Conservation (phyloP, 2,113 vertebrate species). For the Myiagra hebetior region DNA sequence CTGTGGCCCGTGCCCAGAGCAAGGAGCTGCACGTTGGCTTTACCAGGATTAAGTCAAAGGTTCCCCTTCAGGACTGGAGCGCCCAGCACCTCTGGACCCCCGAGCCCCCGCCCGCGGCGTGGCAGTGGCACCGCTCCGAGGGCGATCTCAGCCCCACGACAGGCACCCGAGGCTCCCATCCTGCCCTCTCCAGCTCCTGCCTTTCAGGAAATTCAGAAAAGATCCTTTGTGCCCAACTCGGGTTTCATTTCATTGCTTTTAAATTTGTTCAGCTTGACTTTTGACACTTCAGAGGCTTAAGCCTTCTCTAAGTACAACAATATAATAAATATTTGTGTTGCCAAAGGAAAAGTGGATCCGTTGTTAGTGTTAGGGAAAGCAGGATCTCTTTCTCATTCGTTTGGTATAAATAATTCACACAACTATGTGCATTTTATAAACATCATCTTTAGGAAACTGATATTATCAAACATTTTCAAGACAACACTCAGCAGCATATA, state of each 20-base stretch:
- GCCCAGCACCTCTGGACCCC: not conserved
- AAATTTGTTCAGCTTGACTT: slow-evolving; percentile 77
- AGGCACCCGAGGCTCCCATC: slow-evolving; percentile 27
- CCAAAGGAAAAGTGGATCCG: slow-evolving; percentile 54
- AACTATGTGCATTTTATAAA: slow-evolving; percentile 68
- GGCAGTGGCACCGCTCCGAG: not conserved
- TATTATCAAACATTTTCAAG: slow-evolving; percentile 62
- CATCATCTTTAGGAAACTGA: slow-evolving; percentile 56
- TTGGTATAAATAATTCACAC: slow-evolving; percentile 68
- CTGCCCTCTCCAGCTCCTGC: slow-evolving; percentile 40
- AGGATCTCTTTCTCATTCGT: slow-evolving; percentile 59
- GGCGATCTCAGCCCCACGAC: slow-evolving; percentile 47
- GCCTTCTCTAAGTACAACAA: slow-evolving; percentile 52
- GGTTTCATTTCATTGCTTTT: slow-evolving; percentile 73
- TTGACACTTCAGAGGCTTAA: slow-evolving; percentile 65
- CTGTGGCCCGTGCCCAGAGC: not conserved
- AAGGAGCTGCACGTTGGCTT: rapidly evolving
- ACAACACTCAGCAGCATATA: slow-evolving; percentile 41
- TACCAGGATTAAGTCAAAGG: rapidly evolving
- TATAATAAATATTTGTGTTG: slow-evolving; percentile 74
- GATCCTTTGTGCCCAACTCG: slow-evolving; percentile 68
- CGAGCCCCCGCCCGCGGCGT: not conserved
- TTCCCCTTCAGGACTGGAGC: rapidly evolving
- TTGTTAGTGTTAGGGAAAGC: slow-evolving; percentile 52
- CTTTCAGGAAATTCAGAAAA: slow-evolving; percentile 69